Conservation (phyloP, 2,113 vertebrate species). For the Podocnemis expansa region DNA sequence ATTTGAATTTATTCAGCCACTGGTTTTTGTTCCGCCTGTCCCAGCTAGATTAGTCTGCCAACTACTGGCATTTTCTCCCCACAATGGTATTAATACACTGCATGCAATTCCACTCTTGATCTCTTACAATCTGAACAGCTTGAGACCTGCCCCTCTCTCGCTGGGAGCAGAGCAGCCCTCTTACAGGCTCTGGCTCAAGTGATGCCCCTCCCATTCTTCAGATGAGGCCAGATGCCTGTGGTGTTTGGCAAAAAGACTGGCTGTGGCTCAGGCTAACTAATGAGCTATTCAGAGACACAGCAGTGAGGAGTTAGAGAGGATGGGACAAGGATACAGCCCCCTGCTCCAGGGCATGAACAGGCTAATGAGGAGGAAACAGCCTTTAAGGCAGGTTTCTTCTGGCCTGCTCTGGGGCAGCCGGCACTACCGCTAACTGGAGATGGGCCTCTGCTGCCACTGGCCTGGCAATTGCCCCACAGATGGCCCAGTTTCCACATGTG, state of each 20-base stretch:
- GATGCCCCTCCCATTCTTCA: neutral
- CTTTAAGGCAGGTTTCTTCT: neutral
- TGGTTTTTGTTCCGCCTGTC: neutral
- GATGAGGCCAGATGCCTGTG: neutral
- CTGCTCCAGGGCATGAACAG: neutral
- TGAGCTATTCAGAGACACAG: neutral
- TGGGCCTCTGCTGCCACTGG: neutral
- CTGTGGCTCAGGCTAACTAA: rapidly evolving
- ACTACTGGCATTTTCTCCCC: neutral
- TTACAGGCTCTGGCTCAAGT: neutral
- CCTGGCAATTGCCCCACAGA: neutral
- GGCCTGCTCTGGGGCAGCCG: neutral
- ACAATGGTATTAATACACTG: neutral
- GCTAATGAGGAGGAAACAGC: neutral
- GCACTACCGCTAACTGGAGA: neutral
- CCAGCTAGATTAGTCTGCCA: too few species aligned
- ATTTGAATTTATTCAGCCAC: neutral
- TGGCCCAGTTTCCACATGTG: neutral
- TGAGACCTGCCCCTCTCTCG: neutral
- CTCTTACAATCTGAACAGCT: neutral
- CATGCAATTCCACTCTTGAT: neutral
- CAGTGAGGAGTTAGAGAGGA: neutral
- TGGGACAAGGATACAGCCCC: neutral
- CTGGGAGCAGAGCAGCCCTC: neutral
- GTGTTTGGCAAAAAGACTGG: neutral